Evolutionary conservation across 1,140 invertebrate genomes (phyloP), one percentile per base, ranked within the genome.

Genomic region (Mamestra configurata): DNA sequence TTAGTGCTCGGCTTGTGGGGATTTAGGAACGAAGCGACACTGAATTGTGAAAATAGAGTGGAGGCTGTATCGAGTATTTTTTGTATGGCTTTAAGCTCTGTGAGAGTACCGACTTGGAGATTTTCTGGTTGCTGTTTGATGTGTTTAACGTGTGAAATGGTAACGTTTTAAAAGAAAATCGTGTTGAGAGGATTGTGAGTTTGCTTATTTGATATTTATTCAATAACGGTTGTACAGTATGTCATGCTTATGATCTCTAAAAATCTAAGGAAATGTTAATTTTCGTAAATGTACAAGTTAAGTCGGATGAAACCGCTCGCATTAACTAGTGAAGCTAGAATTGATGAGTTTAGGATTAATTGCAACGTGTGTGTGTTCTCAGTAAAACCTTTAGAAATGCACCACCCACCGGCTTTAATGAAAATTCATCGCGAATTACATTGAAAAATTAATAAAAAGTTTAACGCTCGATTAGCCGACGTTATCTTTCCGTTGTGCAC

Each of bases 401-500:
- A 46, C 11, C 37, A 76, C 57, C 72, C 43, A 76, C 55, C 18
- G 27, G 18, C 4, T 20, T 22, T 46, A 24, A 57, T 73, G 18
- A 76, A 76, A 46, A 76, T 64, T 64, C 37, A 64, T 64, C 20
- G 0, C 57, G 20, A 31, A 76, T 64, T 18, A 46, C 40, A 46
- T 61, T 57, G 20, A 57, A 55, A 57, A 71, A 71, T 18, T 35
- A 53, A 71, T 18, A 73, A 73, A 73, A 73, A 73, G 31, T 59
- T 73, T 73, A 40, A 57, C 73, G 57, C 73, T 27, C 40, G 55
- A 76, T 61, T 76, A 61, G n/a, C 15, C 55, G 6, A 13, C n/a
- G 37, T 24, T 57, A 73, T 73, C 53, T 73, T 51, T 24, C 46
- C 68, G 37, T 35, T 72, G 31, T 79, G 55, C 27, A 35, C 22